phyloP scores from a whole-genome alignment of 2,888 invertebrate genomes.

The Amphipyra berbera region DNA sequence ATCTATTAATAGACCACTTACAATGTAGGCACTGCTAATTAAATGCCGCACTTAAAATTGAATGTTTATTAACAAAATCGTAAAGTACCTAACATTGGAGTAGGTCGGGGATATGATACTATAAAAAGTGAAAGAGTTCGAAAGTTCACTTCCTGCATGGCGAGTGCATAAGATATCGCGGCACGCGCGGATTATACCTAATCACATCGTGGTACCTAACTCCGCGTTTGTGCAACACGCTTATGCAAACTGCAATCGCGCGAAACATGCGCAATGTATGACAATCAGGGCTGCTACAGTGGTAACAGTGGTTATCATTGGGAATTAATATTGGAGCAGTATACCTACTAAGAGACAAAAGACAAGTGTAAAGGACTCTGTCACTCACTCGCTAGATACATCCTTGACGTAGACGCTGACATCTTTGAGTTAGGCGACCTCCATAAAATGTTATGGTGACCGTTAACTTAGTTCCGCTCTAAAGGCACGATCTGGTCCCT shows the following conservation, averaged over 20 bases:
- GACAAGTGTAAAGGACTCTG: too few relatives aligned
- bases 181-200: conserved; percentile 86
- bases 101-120: conserved; percentile 53
- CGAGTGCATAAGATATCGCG: conserved; percentile 77
- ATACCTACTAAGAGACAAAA: too few relatives aligned
- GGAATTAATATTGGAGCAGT: background rate
- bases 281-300: conserved; percentile 53
- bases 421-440: conserved; percentile 5
- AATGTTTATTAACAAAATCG: conserved; percentile 29
- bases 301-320: background rate
- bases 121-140: conserved; percentile 80
- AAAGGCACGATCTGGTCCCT: conserved; percentile 48
- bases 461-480: conserved; percentile 49
- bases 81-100: conserved; percentile 36
- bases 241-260: conserved; percentile 86
- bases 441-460: conserved; percentile 30
- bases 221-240: conserved; percentile 82
- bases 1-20: conserved; percentile 1
- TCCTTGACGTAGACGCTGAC: background rate
- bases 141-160: conserved; percentile 78
- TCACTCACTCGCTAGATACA: too few relatives aligned
- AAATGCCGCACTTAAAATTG: conserved; percentile 3
- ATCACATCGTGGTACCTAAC: conserved; percentile 79
- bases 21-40: conserved; percentile 23
- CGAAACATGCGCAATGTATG: conserved; percentile 78